Evolutionary conservation across 2,113 vertebrate genomes (phyloP).

Genomic region (Myiopsitta monachus): DNA sequence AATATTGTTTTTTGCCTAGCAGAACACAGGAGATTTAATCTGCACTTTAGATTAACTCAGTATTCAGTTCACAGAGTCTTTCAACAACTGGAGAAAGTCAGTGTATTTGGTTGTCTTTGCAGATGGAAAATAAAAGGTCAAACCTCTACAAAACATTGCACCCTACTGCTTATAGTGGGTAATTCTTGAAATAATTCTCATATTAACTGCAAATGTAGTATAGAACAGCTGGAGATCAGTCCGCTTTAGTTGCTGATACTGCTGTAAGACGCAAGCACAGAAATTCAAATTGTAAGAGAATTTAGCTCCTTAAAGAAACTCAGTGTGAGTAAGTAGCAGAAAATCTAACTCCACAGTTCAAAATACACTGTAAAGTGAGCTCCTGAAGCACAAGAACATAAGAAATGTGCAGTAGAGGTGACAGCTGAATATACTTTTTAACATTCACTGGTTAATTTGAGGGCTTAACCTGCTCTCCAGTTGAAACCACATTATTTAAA

Average conservation of each 20-base stretch:
- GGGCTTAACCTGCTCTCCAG: not conserved
- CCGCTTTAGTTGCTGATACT: not conserved
- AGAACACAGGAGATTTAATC: not conserved
- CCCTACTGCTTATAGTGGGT: not conserved
- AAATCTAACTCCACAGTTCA: not conserved
- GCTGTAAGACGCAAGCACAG: not conserved
- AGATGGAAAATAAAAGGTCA: not conserved
- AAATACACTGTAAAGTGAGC: not conserved
- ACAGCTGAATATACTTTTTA: not conserved
- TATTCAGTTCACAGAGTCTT: not conserved
- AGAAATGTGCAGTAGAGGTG: accelerated
- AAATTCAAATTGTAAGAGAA: not conserved
- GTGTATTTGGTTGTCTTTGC: not conserved
- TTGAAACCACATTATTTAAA: not conserved
- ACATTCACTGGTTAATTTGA: not conserved
- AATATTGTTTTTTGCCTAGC: not conserved
- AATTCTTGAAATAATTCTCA: not conserved
- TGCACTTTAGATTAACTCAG: not conserved
- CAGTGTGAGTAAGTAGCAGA: not conserved
- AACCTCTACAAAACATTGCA: not conserved
- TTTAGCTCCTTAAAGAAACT: too few species aligned
- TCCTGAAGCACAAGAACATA: not conserved
- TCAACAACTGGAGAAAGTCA: not conserved
- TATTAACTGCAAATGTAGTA: not conserved
- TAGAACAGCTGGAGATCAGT: not conserved